Conservation (phyloP, 2,797 vertebrate genomes). For the Hydrolagus colliei region DNA sequence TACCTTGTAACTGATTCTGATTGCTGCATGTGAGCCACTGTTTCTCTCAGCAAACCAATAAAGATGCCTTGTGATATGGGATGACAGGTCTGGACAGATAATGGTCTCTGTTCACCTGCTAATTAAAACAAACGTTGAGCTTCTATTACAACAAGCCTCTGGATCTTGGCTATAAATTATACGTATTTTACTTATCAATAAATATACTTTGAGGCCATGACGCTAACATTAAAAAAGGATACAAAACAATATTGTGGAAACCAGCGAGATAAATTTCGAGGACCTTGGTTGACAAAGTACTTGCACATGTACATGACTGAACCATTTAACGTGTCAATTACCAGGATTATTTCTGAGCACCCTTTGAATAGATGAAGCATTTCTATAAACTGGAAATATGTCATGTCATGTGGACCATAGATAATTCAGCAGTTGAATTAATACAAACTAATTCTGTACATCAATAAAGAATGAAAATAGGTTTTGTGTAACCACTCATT, state of each 20-base stretch:
- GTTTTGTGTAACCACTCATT: too few relatives aligned
- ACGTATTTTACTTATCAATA: neutral
- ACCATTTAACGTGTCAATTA: neutral
- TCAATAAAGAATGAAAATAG: neutral
- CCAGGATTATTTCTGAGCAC: neutral
- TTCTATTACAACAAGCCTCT: neutral
- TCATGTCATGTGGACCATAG: too few relatives aligned
- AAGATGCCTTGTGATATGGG: slow-evolving; percentile 41
- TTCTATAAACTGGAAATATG: too few relatives aligned
- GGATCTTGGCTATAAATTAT: neutral
- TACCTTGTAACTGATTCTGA: slow-evolving; percentile 41
- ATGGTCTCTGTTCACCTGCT: slow-evolving; percentile 38
- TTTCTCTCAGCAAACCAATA: slow-evolving; percentile 41
- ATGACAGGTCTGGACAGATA: slow-evolving; percentile 44
- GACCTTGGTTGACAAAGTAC: neutral
- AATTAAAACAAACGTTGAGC: slow-evolving; percentile 30
- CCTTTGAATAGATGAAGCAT: too few relatives aligned
- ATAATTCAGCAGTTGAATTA: neutral
- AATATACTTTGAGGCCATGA: neutral
- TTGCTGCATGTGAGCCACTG: slow-evolving; percentile 41
- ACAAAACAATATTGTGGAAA: neutral
- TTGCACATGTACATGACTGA: neutral
- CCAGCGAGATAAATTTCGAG: neutral
- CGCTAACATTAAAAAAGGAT: neutral
- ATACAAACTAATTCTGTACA: neutral